A percentile compares a stretch with the other conserved stretches of the same genome.
Conservation (phyloP, 2,113 vertebrate genomes). For the Cepphus grylle region DNA sequence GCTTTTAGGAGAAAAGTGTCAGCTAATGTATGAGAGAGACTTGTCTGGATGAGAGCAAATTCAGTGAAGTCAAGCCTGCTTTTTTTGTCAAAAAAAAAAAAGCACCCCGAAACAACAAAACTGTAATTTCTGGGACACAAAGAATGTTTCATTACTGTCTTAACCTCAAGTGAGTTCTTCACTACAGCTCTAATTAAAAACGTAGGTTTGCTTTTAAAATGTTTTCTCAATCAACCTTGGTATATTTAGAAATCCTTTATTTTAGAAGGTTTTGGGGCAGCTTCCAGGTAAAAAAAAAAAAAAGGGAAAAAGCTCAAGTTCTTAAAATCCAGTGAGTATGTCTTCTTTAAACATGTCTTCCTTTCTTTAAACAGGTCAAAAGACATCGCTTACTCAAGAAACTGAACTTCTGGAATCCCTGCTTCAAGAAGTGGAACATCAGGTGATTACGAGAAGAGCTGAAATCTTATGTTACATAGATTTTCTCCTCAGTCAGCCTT, state of each 20-base stretch:
- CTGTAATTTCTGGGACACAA: slow-evolving; percentile 11
- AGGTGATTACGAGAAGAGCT: slow-evolving; percentile 75
- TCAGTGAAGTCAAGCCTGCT: not conserved
- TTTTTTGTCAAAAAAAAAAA: not conserved
- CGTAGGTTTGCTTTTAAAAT: not conserved
- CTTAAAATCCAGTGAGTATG: not conserved
- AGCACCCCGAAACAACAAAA: not conserved
- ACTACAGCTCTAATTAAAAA: slow-evolving; percentile 12
- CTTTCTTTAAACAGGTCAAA: slow-evolving; percentile 84
- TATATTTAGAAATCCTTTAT: slow-evolving; percentile 35
- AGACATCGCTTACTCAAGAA: slow-evolving; percentile 97
- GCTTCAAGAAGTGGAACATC: slow-evolving; percentile 97
- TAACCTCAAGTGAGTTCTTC: not conserved
- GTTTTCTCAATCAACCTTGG: slow-evolving; percentile 22
- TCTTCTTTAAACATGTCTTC: slow-evolving; percentile 9
- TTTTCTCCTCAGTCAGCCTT: not conserved
- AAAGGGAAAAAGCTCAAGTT: not conserved
- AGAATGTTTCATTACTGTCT: not conserved
- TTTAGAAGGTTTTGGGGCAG: not conserved
- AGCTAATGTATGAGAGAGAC: not conserved
- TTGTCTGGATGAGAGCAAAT: not conserved
- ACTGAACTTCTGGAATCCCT: slow-evolving; percentile 96
- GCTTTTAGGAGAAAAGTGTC: not conserved
- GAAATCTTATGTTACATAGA: not conserved
- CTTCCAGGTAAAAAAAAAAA: not conserved